Base-by-base conservation (phyloP, 2,113 vertebrate species). In the Empidonax traillii region DNA sequence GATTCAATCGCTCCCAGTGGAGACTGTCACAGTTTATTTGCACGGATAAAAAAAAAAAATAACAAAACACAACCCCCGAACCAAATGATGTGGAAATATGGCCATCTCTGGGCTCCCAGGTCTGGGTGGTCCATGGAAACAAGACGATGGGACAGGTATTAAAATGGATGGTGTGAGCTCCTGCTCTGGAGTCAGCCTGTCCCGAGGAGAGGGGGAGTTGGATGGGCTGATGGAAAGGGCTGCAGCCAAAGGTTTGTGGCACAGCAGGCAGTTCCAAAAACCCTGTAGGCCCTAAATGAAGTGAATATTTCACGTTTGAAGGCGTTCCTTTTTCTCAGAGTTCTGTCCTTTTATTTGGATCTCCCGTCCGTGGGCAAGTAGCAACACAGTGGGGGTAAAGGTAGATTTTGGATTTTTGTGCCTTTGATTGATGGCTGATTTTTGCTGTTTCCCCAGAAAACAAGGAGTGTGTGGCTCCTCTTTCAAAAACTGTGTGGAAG, bases 261-360 rank as follows among this genome's bases (percentile, higher is more conserved):
- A 53, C 41, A 80, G 86, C 71, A 21, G 21, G 65, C 51, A 53
- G 71, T 23, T 85, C 87, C 81, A 90, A 93, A 95, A 96, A 52
- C 10, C 55, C 27, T 51, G 56, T 19, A 91, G 62, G 72, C 49
- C 31, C 23, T 46, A 77, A 91, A 91, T 83, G 82, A 93, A 89
- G 81, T 12, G 79, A 80, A 41, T 95, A 77, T 85, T 92, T 96
- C 74, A 90, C 56, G 55, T 93, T 47, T 31, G 72, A 94, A 91
- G 49, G 66, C 7, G 5, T 76, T 78, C 18, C 66, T 93, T 55
- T 30, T 77, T 14, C 79, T 75, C 78, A 30, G 75, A 65, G 53
- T 27, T 65, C 86, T 73, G 68, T 75, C 73, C 53, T 92, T 90
- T 79, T 13, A 67, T 52, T 89, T 49, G 58, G 66, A 74, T 55